A percentile compares a stretch with the other conserved stretches of the same genome.
phyloP scores from a whole-genome alignment of 2,888 invertebrate genomes.

The Drosophila neotestacea region DNA sequence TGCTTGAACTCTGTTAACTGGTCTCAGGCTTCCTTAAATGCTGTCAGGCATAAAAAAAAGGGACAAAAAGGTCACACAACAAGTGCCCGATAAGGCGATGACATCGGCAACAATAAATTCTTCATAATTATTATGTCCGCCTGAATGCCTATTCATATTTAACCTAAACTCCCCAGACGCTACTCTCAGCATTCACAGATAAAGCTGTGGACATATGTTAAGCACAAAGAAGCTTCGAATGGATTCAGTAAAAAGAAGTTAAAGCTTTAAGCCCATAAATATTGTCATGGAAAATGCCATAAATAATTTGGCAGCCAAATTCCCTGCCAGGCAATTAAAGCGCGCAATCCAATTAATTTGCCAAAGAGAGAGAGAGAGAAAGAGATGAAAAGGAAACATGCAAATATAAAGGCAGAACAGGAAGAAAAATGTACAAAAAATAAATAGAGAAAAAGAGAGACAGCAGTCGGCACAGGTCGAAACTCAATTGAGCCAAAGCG shows the following conservation, averaged over 20 bases:
- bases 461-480: conserved; percentile 39
- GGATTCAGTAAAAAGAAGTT: conserved; percentile 21
- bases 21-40: conserved; percentile 20
- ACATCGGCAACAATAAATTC: conserved; percentile 34
- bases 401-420: conserved; percentile 24
- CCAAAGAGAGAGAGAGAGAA: conserved; percentile 22
- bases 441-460: conserved; percentile 9
- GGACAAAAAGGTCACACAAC: conserved; percentile 28
- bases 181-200: conserved; percentile 4
- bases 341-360: conserved; percentile 66
- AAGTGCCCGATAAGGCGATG: conserved; percentile 39
- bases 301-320: conserved; percentile 53
- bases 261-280: conserved; percentile 25
- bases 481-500: conserved; percentile 61
- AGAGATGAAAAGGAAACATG: conserved; percentile 24
- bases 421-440: conserved; percentile 8
- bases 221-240: conserved; percentile 3
- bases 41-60: conserved; percentile 45
- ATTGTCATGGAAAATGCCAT: conserved; percentile 44
- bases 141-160: conserved; percentile 44
- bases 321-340: conserved; percentile 63
- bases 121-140: conserved; percentile 46
- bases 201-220: conserved; percentile 32
- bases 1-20: conserved; percentile 30
- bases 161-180: conserved; percentile 21